phyloP scores from a whole-genome alignment of 2,888 invertebrate species.

The Iselma pallidipennis region DNA sequence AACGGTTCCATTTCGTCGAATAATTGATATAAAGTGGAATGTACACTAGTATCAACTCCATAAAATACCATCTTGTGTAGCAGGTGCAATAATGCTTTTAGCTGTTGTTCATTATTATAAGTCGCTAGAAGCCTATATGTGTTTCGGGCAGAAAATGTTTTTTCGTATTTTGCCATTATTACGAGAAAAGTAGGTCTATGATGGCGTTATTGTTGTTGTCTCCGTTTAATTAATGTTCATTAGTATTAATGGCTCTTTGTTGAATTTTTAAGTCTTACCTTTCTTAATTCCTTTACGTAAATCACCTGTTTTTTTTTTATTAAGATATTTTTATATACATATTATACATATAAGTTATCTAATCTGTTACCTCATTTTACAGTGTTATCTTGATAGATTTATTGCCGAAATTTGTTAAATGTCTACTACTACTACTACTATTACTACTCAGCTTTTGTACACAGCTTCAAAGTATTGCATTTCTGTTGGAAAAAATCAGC shows the following conservation, averaged over 20 bases:
- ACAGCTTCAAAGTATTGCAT: conserved; percentile 45
- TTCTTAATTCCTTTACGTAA: neutral
- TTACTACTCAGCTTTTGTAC: conserved; percentile 39
- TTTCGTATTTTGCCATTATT: neutral
- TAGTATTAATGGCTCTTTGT: neutral
- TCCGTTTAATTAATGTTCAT: neutral
- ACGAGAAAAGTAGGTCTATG: neutral
- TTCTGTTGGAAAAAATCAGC: conserved; percentile 37
- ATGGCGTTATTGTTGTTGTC: neutral
- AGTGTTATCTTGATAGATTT: conserved; percentile 21
- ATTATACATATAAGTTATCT: conserved; percentile 18
- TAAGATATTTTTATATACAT: conserved; percentile 18
- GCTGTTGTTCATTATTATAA: conserved; percentile 53
- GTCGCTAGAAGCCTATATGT: conserved; percentile 38
- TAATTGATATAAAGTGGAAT: neutral
- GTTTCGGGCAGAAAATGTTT: neutral
- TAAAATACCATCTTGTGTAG: conserved; percentile 30
- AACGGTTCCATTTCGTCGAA: conserved; percentile 27
- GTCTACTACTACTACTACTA: too few species aligned
- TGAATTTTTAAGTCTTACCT: neutral
- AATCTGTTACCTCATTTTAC: conserved; percentile 29
- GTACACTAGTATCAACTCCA: too few species aligned
- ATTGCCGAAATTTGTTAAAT: conserved; percentile 17
- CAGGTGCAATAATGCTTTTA: conserved; percentile 51
- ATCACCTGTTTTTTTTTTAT: neutral